Base-by-base conservation (phyloP, 2,113 vertebrate species). In the Lophura nycthemera region DNA sequence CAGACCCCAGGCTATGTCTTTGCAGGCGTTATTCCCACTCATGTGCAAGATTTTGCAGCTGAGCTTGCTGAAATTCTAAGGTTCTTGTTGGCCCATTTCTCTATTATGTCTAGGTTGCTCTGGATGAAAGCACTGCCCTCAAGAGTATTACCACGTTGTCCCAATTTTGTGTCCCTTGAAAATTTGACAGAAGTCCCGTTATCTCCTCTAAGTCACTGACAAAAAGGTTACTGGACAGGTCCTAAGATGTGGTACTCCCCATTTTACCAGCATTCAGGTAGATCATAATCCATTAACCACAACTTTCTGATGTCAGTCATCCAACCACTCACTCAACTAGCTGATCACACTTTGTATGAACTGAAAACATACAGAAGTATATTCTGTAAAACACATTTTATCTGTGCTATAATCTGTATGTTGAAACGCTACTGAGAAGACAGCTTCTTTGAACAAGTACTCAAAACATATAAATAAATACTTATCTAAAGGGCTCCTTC, bases 231-330 rank as follows among this genome's bases (percentile, higher is more conserved):
- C 88, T 40, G 1, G 4, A 32, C 0, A 70, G 21, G 5, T 47
- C 17, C 40, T 50, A 47, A 83, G 36, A 30, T 3, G 0, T 32
- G 15, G 15, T 73, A 38, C 10, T 56, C 15, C 36, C 32, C 42
- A 71, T 42, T 2, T 42, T 80, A 34, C 4, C 12, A 10, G 13
- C 47, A 61, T 15, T 12, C 17, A 32, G 30, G 15, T 30, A 59
- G 13, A 0, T 0, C n/a, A n/a, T 9, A 29, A 85, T 14, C 20
- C 56, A 48, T 20, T 13, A n/a, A 30, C 7, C 24, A 16, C 21
- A 36, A 24, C 9, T 24, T n/a, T 75, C 67, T 57, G 43, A 73
- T 30, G 11, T 60, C 24, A 76, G 40, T n/a, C 25, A 76, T 40
- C 40, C 54, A 72, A 56, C 18, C 9, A 57, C 21, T 45, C 25